phyloP scores from a whole-genome alignment of 1,140 invertebrate genomes.

The Gonatopus flavifemur region DNA sequence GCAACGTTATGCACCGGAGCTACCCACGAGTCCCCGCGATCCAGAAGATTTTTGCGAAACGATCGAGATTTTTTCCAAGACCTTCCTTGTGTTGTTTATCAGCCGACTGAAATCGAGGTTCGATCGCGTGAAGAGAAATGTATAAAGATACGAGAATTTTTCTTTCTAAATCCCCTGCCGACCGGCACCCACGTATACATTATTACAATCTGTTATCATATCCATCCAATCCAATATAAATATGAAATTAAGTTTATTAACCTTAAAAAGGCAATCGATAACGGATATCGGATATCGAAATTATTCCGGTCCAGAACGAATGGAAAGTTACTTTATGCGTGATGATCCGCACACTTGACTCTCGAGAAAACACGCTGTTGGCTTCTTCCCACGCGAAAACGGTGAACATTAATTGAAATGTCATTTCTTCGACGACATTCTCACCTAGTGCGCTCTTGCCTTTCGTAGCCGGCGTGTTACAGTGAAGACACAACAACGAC shows the following conservation, averaged over 20 bases:
- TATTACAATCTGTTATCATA: too few species aligned
- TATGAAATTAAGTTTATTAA: too few species aligned
- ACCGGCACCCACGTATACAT: too few species aligned
- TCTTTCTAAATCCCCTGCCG: too few species aligned
- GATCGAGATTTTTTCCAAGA: constrained; percentile 15
- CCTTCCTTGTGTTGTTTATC: too few species aligned
- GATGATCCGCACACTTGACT: neutral
- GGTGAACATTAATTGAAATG: constrained; percentile 55
- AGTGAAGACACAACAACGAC: too few species aligned
- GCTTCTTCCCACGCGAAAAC: constrained; percentile 44
- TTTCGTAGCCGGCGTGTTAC: neutral
- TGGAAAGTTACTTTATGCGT: neutral
- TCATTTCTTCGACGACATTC: constrained; percentile 49
- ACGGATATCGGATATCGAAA: too few species aligned
- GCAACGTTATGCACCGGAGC: constrained; percentile 5
- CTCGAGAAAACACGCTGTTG: constrained; percentile 6
- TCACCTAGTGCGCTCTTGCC: constrained; percentile 27
- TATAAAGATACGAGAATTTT: too few species aligned
- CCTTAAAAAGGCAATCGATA: neutral
- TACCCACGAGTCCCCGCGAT: constrained; percentile 13
- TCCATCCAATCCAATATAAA: too few species aligned
- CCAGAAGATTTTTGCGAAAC: constrained; percentile 18
- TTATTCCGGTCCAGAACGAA: too few species aligned
- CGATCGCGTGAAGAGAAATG: neutral
- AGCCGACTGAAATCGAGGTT: neutral